Percentiles rank a stretch among this genome's conserved stretches.
These are phyloP conservation scores for Luperina nickerlii DNA, from an alignment of 2,888 invertebrate species.

Conservation along the genomic window DNA sequence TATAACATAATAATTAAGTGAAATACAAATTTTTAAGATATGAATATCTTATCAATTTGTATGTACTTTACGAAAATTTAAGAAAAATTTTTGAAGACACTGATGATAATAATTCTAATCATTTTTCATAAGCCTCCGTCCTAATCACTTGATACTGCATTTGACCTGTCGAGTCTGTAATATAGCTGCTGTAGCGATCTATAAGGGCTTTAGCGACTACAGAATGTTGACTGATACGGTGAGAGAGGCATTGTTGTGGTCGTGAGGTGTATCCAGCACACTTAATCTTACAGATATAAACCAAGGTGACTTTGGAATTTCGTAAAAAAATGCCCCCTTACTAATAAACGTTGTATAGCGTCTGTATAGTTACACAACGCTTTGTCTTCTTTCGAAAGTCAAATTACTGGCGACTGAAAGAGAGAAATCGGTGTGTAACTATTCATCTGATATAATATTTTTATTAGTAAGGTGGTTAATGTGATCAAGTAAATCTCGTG, in stretches of 20 bases:
- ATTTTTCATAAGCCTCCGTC: not conserved
- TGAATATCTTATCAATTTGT: too few relatives aligned
- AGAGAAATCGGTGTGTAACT: too few relatives aligned
- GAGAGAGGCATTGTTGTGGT: not conserved
- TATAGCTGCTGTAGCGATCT: constrained; percentile 29
- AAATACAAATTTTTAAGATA: constrained; percentile 2
- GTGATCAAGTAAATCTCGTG: not conserved
- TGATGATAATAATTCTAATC: not conserved
- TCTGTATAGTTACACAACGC: too few relatives aligned
- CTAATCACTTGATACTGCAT: not conserved
- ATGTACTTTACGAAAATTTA: not conserved
- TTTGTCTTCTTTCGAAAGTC: too few relatives aligned
- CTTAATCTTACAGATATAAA: not conserved
- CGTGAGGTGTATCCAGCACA: not conserved
- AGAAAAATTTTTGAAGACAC: not conserved
- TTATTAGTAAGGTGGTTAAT: too few relatives aligned
- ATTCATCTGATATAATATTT: too few relatives aligned
- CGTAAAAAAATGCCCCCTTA: not conserved
- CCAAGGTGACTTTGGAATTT: constrained; percentile 1
- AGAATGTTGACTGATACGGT: not conserved
- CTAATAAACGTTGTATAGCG: too few relatives aligned
- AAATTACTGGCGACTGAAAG: too few relatives aligned
- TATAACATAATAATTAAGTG: constrained; percentile 9
- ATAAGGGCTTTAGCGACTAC: not conserved
- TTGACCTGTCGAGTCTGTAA: not conserved